These are phyloP conservation scores for Arbacia lixula DNA, from an alignment of 53 echinoderm and acorn worm species.

Conservation along the genomic window DNA sequence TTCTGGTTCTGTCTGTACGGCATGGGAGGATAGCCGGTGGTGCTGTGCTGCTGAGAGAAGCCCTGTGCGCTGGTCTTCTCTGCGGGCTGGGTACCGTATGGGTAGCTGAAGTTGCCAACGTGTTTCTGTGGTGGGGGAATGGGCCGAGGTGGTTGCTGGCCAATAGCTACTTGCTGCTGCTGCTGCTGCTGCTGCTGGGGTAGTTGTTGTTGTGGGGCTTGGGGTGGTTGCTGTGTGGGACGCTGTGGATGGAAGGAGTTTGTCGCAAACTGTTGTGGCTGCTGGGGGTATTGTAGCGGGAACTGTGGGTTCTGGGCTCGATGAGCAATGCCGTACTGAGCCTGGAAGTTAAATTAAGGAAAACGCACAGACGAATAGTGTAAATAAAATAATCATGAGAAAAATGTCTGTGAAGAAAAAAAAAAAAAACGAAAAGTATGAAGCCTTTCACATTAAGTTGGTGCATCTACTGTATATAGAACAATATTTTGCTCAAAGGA, in stretches of 20 bases:
- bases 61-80: constrained; percentile 11
- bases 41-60: constrained; percentile 48
- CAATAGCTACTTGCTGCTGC: constrained; percentile 41
- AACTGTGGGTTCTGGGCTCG: constrained; percentile 11
- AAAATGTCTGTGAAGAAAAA: no score
- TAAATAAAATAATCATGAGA: no score
- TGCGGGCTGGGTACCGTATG: constrained; percentile 11
- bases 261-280: background rate
- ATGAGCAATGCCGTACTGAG: constrained; percentile 45
- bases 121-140: constrained; percentile 3
- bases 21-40: constrained; percentile 23
- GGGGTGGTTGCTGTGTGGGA: background rate
- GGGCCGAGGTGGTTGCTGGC: constrained; percentile 24
- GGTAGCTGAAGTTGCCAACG: constrained; percentile 24
- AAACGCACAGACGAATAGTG: no score
- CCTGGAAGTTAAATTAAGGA: no score
- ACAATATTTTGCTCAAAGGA: no score
- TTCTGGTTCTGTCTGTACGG: constrained; percentile 42
- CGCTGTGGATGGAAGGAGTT: constrained; percentile 4
- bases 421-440: no score
- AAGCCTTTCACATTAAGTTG: no score
- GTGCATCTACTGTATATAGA: no score
- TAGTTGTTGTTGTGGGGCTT: no score
- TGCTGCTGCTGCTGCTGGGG: no score
- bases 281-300: constrained; percentile 30